A percentile compares a stretch with the other conserved stretches of the same genome.
These are phyloP conservation scores for Acanthosoma haemorrhoidale DNA, from an alignment of 2,888 invertebrate genomes.

Conservation along the genomic window DNA sequence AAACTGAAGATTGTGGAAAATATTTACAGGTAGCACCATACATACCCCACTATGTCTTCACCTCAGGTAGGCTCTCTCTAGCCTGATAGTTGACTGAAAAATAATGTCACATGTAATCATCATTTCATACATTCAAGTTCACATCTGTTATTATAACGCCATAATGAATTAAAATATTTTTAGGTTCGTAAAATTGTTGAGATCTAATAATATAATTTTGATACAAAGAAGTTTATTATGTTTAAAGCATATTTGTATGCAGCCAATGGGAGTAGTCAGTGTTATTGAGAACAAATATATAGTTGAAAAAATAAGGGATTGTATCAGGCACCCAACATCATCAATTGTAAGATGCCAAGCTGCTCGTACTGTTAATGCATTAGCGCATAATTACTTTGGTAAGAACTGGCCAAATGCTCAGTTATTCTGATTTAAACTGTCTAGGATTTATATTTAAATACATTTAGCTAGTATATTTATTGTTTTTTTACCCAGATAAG, in stretches of 20 bases:
- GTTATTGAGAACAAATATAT: neutral
- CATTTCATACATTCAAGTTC: too few species aligned
- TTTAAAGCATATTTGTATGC: neutral
- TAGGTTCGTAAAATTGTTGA: neutral
- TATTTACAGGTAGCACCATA: too few species aligned
- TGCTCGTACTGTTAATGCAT: neutral
- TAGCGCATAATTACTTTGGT: conserved; percentile 22
- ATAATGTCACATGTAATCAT: too few species aligned
- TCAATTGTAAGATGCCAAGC: neutral
- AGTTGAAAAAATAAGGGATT: neutral
- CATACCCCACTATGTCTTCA: too few species aligned
- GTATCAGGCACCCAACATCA: neutral
- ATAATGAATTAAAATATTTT: neutral
- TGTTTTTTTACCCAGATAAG: too few species aligned
- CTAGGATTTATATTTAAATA: too few species aligned
- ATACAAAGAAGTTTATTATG: neutral
- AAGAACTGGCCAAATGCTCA: too few species aligned
- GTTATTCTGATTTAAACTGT: too few species aligned
- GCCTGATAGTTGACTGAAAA: neutral
- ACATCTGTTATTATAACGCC: neutral
- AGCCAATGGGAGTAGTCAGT: neutral
- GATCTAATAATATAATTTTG: neutral
- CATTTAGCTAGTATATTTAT: too few species aligned
- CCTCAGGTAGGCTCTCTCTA: too few species aligned
- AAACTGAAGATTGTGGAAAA: too few species aligned